phyloP scores from a whole-genome alignment of 2,888 invertebrate species.

The Diarsia brunnea region DNA sequence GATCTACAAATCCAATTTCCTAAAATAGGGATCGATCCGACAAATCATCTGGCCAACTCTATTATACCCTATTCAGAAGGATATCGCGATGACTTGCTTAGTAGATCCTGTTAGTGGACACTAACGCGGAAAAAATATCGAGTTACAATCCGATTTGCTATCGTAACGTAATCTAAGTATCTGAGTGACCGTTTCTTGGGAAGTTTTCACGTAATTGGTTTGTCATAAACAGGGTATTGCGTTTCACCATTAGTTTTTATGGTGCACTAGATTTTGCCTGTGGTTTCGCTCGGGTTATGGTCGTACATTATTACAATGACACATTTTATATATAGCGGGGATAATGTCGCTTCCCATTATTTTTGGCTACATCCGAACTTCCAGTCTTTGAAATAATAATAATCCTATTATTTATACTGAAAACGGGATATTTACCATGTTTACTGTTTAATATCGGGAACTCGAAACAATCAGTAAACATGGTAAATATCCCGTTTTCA shows the following conservation, averaged over 20 bases:
- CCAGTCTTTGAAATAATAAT: not conserved
- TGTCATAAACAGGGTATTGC: conserved; percentile 2
- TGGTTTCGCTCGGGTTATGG: not conserved
- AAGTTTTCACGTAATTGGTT: conserved; percentile 36
- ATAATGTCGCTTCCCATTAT: not conserved
- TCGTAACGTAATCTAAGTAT: conserved; percentile 44
- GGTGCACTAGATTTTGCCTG: not conserved
- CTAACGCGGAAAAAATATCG: conserved; percentile 66
- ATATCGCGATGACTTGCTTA: conserved; percentile 76
- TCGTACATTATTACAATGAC: not conserved
- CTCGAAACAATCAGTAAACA: no score
- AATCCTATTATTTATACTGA: no score
- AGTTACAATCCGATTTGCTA: conserved; percentile 55
- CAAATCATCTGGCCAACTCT: conserved; percentile 90
- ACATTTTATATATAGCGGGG: not conserved
- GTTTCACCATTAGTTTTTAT: not conserved
- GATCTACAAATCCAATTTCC: conserved; percentile 91
- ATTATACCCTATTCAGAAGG: conserved; percentile 79
- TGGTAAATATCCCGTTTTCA: no score
- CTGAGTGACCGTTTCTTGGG: conserved; percentile 32
- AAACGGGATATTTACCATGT: no score
- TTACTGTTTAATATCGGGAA: no score
- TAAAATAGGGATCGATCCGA: conserved; percentile 91
- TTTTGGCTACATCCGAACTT: no score
- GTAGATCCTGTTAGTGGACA: conserved; percentile 70